Percentiles rank a stretch among this genome's conserved stretches.
phyloP scores from a whole-genome alignment of 2,888 invertebrate genomes.

The Marasmarcha lunaedactyla region DNA sequence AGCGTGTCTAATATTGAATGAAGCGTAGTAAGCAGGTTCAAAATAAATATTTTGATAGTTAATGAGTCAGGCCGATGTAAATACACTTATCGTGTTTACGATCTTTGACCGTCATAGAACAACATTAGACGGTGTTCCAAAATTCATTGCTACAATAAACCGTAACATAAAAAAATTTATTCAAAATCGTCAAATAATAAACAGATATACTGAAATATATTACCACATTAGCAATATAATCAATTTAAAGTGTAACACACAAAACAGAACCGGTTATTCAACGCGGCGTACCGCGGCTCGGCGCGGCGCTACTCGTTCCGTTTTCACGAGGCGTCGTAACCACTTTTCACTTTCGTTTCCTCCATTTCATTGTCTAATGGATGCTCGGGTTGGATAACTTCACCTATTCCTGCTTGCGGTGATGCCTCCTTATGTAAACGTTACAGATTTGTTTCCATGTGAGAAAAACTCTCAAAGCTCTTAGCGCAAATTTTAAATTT shows the following conservation, averaged over 20 bases:
- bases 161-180: too few relatives aligned
- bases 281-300: constrained; percentile 22
- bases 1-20: not conserved
- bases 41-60: constrained; percentile 34
- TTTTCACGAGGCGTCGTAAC: constrained; percentile 45
- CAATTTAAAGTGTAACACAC: constrained; percentile 9
- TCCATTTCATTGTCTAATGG: constrained; percentile 60
- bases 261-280: constrained; percentile 12
- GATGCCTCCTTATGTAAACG: constrained; percentile 51
- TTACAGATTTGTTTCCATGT: constrained; percentile 27
- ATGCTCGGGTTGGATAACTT: constrained; percentile 54
- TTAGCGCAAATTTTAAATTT: constrained; percentile 38
- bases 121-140: too few relatives aligned
- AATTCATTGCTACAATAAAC: too few relatives aligned
- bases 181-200: too few relatives aligned
- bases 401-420: constrained; percentile 53
- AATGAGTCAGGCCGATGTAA: constrained; percentile 51
- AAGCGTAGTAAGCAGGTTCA: constrained; percentile 13
- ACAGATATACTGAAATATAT: too few relatives aligned
- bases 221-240: not conserved
- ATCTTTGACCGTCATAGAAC: constrained; percentile 31
- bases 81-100: constrained; percentile 48
- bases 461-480: constrained; percentile 54
- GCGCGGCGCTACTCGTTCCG: constrained; percentile 34
- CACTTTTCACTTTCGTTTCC: constrained; percentile 63